These are phyloP conservation scores for Catostomus latipinnis DNA, from an alignment of 2,797 vertebrate species.

Conservation along the genomic window DNA sequence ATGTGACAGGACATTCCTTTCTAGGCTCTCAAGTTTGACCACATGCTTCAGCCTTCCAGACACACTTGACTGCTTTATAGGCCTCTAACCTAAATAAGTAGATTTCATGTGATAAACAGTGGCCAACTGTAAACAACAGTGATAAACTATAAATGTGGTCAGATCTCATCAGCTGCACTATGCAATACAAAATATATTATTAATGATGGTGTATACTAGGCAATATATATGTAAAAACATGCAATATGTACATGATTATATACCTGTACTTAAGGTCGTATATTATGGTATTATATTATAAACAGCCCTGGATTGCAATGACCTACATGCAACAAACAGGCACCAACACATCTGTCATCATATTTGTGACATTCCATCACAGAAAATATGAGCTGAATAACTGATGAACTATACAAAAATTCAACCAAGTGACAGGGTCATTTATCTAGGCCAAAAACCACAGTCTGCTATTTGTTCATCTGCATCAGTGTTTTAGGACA, in stretches of 20 bases:
- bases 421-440: neutral
- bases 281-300: neutral
- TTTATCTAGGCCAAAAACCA: constrained; percentile 23
- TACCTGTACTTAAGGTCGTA: too few relatives aligned
- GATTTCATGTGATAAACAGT: constrained; percentile 23
- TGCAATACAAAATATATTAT: too few relatives aligned
- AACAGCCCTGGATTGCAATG: neutral
- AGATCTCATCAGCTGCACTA: too few relatives aligned
- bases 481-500: neutral
- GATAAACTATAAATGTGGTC: too few relatives aligned
- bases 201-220: too few relatives aligned
- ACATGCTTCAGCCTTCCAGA: constrained; percentile 24
- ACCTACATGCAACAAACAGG: neutral
- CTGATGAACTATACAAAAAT: constrained; percentile 9
- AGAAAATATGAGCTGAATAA: constrained; percentile 5
- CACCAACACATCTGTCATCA: neutral
- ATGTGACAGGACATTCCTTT: constrained; percentile 67
- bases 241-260: too few relatives aligned
- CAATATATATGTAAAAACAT: too few relatives aligned
- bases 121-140: neutral
- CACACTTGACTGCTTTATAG: neutral
- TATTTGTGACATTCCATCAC: constrained; percentile 1
- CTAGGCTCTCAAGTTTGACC: constrained; percentile 13
- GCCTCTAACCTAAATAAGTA: constrained; percentile 18
- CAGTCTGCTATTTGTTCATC: neutral